Evolutionary conservation across 1,140 invertebrate genomes (phyloP), one percentile per base, ranked within the genome.

Genomic region (Dendroctonus valens): DNA sequence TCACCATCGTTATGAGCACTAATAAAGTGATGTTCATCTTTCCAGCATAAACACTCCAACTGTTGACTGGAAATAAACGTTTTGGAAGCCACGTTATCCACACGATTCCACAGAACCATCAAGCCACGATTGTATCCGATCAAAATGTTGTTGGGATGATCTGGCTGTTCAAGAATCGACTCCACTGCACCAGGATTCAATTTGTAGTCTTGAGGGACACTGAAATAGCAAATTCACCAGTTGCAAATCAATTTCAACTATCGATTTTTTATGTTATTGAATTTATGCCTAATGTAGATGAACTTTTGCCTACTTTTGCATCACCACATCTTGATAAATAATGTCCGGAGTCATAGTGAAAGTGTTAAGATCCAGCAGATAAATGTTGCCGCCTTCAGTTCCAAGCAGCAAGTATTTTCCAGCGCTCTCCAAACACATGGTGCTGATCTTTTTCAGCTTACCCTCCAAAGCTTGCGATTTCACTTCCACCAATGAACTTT

Each of bases 1-100:
- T 91, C 93, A 11, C 96, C 96, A 81, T 99, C 96, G 75, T 95
- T 95, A 81, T 99, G 96, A n/a, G 94, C 92, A 67, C 91, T 96
- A 59, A 92, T 89, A 79, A 99, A 97, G 11, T 84, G 81, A 0
- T 91, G 91, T 72, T 81, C 79, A 3, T 84, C 80, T 77, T 91
- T 86, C 87, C 94, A 94, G 69, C 89, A 89, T 7, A 98, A 81
- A 72, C 91, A 94, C 79, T 98, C 96, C 49, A 98, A 82, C 81
- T 98, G 94, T 81, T 97, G 91, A 67, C 86, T 89, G 68, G 89
- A 89, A 67, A 91, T 85, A 78, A 89, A 94, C 52, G 91, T 91
- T 83, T 92, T 86, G 38, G 83, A 78, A 8, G 86, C 83, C 5
- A 81, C 75, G 4, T 85, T 85, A 8, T 85, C 86, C 52, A 84